Percentiles rank a stretch among this genome's conserved stretches.
Evolutionary conservation across 2,888 invertebrate genomes (phyloP).

Genomic region (Pachydiplax longipennis): DNA sequence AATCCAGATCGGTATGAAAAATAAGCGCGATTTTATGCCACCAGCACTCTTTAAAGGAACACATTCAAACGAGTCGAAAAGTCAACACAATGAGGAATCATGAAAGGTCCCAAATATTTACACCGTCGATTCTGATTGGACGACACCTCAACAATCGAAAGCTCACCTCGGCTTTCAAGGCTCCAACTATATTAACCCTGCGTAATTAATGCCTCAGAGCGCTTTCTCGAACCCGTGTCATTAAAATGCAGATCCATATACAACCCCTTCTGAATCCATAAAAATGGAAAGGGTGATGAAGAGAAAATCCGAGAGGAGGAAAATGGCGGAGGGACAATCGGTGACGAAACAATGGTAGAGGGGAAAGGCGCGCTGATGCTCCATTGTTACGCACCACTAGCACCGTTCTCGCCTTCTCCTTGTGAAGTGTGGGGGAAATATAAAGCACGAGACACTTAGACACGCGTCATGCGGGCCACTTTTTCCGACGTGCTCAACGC

Average conservation of each 20-base stretch:
- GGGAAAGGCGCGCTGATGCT: background rate
- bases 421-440: background rate
- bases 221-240: background rate
- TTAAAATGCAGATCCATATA: background rate
- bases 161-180: no score
- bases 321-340: background rate
- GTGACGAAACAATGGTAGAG: background rate
- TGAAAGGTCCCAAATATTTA: no score
- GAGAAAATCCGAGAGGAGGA: background rate
- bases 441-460: background rate
- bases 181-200: no score
- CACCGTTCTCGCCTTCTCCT: background rate
- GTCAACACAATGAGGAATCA: no score
- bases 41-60: no score
- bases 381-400: background rate
- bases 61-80: no score
- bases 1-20: no score
- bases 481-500: background rate
- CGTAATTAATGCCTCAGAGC: no score
- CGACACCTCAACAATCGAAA: no score
- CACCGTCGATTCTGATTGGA: no score
- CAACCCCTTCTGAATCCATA: background rate
- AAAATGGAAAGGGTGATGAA: background rate
- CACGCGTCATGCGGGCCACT: background rate
- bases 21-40: no score